Conservation (phyloP, 2,888 invertebrate genomes). For the Sinohyriopsis cumingii region DNA sequence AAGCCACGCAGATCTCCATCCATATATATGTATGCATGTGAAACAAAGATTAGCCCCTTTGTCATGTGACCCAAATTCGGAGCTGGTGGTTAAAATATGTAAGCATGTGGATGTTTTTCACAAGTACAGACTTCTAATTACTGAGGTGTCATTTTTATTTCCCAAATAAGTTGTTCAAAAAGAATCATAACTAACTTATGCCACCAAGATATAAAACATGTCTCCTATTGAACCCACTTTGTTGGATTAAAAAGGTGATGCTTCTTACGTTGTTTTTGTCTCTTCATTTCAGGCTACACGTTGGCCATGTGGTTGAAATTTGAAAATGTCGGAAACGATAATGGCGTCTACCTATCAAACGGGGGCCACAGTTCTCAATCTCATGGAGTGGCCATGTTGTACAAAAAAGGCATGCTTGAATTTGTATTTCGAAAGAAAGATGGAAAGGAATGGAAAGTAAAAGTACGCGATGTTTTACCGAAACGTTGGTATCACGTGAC, state of each 20-base stretch:
- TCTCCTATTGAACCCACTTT: background rate
- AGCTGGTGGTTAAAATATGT: no score
- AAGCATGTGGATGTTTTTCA: no score
- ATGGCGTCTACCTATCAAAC: conserved; percentile 66
- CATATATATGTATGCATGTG: no score
- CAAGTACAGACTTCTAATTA: no score
- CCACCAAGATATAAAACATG: background rate
- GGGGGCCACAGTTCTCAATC: conserved; percentile 63
- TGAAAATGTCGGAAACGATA: conserved; percentile 42
- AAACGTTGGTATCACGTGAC: conserved; percentile 68
- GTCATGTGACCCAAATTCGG: no score
- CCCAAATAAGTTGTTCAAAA: no score
- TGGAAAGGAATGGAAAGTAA: conserved; percentile 62
- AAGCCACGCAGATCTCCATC: no score
- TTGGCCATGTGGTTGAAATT: conserved; percentile 67
- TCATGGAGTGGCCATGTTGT: conserved; percentile 69
- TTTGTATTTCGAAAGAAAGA: conserved; percentile 63
- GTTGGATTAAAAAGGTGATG: no score
- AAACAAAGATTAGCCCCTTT: no score
- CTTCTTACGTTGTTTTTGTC: background rate
- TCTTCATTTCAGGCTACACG: conserved; percentile 63
- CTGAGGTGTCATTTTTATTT: no score
- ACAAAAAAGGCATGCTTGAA: conserved; percentile 58
- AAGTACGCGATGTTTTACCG: conserved; percentile 48
- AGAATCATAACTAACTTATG: background rate